phyloP scores from a whole-genome alignment of 2,797 vertebrate species.

The Sebastolobus altivelis region DNA sequence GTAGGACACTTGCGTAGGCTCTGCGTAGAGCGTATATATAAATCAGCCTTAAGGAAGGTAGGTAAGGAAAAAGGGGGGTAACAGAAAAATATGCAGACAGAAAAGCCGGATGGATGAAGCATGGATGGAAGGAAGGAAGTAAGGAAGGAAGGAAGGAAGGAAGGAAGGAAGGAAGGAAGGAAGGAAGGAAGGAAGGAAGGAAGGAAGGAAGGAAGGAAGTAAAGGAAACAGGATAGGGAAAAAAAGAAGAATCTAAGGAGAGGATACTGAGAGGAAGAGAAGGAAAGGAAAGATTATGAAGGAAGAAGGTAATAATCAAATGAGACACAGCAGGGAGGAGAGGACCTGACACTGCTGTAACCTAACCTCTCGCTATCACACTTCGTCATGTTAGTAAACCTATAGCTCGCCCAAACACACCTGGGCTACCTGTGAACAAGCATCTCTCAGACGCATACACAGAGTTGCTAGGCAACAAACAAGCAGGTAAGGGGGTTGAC shows the following conservation, averaged over 20 bases:
- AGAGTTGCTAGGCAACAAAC: constrained; percentile 57
- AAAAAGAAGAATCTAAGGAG: not conserved
- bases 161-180: not conserved
- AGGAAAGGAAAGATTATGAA: not conserved
- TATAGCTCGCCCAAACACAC: constrained; percentile 23
- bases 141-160: not conserved
- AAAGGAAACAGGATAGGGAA: not conserved
- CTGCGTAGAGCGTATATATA: too few relatives aligned
- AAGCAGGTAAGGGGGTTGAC: constrained; percentile 49
- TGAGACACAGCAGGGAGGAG: too few relatives aligned
- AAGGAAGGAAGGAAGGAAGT: not conserved
- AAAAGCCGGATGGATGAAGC: too few relatives aligned
- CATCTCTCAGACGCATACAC: not conserved
- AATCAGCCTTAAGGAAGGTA: not conserved
- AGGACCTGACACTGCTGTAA: not conserved
- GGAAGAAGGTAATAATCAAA: not conserved
- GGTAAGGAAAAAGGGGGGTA: not conserved
- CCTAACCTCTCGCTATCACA: not conserved
- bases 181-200: too few relatives aligned
- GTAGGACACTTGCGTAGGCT: too few relatives aligned
- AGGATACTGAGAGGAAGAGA: not conserved
- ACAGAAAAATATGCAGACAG: not conserved
- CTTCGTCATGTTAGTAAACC: not conserved
- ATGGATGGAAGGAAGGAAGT: not conserved
- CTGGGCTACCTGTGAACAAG: constrained; percentile 46